phyloP scores from a whole-genome alignment of 2,797 vertebrate species.

The Podarcis siculus region DNA sequence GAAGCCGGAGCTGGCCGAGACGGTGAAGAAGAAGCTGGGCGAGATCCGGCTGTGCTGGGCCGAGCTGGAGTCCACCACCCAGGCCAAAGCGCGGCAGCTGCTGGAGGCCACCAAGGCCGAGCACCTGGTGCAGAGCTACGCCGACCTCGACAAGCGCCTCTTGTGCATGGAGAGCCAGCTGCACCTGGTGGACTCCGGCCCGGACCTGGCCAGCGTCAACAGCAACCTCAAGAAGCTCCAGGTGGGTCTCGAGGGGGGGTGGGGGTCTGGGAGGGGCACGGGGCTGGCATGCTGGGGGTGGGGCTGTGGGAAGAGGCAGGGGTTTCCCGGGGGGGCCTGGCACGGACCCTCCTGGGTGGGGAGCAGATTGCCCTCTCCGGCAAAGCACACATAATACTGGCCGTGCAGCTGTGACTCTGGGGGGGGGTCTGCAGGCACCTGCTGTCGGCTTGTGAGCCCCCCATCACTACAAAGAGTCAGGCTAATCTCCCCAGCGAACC shows the following conservation, averaged over 20 bases:
- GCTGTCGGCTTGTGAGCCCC: too few relatives aligned
- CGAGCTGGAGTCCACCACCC: constrained; percentile 88
- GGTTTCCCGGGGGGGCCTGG: not conserved
- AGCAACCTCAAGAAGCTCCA: constrained; percentile 91
- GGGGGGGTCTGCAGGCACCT: too few relatives aligned
- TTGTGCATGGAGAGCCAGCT: constrained; percentile 88
- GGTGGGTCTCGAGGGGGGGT: constrained; percentile 66
- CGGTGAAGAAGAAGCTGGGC: constrained; percentile 86
- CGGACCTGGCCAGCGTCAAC: constrained; percentile 88
- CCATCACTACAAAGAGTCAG: not conserved
- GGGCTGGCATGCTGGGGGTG: not conserved
- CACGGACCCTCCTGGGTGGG: too few relatives aligned
- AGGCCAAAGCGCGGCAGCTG: constrained; percentile 88
- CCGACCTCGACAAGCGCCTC: constrained; percentile 86
- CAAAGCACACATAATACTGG: too few relatives aligned
- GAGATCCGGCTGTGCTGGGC: constrained; percentile 92
- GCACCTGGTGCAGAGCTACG: constrained; percentile 88
- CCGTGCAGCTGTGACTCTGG: too few relatives aligned
- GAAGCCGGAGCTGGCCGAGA: constrained; percentile 88
- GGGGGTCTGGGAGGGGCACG: not conserved
- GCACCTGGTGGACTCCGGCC: constrained; percentile 81
- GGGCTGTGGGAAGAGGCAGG: not conserved
- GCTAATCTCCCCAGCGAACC: not conserved
- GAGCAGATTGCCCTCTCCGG: too few relatives aligned
- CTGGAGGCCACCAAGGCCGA: constrained; percentile 89